Evolutionary conservation across 2,888 invertebrate genomes (phyloP).

Genomic region (Eumerus sabulonum): DNA sequence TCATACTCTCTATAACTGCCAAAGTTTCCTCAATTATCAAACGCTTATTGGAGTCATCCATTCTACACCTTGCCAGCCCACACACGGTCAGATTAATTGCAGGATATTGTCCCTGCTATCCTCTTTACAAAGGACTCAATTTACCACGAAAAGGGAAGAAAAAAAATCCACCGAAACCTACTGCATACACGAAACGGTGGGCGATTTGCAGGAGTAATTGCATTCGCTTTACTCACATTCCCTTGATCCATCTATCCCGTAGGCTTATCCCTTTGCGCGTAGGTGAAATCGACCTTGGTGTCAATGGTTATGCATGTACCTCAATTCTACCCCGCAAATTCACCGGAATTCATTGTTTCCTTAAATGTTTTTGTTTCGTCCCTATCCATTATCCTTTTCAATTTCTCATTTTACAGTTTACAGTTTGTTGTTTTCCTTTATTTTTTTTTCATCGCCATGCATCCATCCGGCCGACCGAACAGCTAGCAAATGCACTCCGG

Average conservation of each 20-base stretch:
- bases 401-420: too few relatives aligned
- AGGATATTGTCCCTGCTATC: slow-evolving; percentile 39
- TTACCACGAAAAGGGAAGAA: slow-evolving; percentile 24
- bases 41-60: too few relatives aligned
- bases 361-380: slow-evolving; percentile 60
- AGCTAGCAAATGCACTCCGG: slow-evolving; percentile 41
- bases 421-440: slow-evolving; percentile 42
- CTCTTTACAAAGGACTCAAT: slow-evolving; percentile 42
- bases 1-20: too few relatives aligned
- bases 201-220: slow-evolving; percentile 39
- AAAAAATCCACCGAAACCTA: not conserved
- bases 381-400: slow-evolving; percentile 55
- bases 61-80: too few relatives aligned
- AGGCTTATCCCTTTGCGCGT: slow-evolving; percentile 7
- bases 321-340: slow-evolving; percentile 7
- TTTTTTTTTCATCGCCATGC: slow-evolving; percentile 50
- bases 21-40: too few relatives aligned
- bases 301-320: slow-evolving; percentile 36
- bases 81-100: slow-evolving; percentile 44
- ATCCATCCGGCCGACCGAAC: slow-evolving; percentile 41
- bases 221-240: slow-evolving; percentile 6
- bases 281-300: slow-evolving; percentile 56
- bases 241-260: slow-evolving; percentile 24
- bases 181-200: slow-evolving; percentile 28
- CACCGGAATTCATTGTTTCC: slow-evolving; percentile 48